Percentiles rank a stretch among this genome's conserved stretches.
phyloP scores from a whole-genome alignment of 2,113 vertebrate genomes.

The Proterorhinus semilunaris region DNA sequence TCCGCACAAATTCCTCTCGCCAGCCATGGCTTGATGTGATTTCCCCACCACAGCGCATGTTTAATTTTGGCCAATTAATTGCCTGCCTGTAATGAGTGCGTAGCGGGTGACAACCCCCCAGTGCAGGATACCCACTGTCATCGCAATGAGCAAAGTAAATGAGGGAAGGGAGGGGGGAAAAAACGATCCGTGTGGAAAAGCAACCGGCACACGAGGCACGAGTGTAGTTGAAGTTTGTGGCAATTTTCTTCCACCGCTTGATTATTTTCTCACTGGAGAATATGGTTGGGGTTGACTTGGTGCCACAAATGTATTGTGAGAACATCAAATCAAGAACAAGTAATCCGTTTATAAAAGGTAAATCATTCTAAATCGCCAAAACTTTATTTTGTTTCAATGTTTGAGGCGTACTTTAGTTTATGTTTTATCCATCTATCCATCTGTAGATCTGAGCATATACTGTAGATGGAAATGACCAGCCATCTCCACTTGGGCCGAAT shows the following conservation, averaged over 20 bases:
- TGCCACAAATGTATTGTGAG: too few relatives aligned
- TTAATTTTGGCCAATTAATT: constrained; percentile 8
- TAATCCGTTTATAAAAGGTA: too few relatives aligned
- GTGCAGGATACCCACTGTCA: neutral
- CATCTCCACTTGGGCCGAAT: neutral
- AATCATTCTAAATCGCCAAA: too few relatives aligned
- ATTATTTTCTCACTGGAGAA: too few relatives aligned
- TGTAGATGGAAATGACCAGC: neutral
- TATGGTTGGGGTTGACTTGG: too few relatives aligned
- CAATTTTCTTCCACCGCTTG: too few relatives aligned
- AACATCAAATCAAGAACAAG: too few relatives aligned
- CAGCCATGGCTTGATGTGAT: neutral
- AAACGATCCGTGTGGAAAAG: neutral
- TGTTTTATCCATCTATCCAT: too few relatives aligned
- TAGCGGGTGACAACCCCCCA: neutral
- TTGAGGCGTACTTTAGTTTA: neutral
- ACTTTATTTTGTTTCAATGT: too few relatives aligned
- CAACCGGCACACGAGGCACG: neutral
- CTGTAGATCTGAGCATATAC: neutral
- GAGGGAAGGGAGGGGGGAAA: neutral
- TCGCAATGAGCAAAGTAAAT: neutral
- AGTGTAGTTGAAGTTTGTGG: too few relatives aligned
- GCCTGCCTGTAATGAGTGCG: neutral
- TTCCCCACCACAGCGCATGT: neutral
- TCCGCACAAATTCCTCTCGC: neutral